Evolutionary conservation across 2,888 invertebrate genomes (phyloP).

Genomic region (Cordylochernes scorpioides): DNA sequence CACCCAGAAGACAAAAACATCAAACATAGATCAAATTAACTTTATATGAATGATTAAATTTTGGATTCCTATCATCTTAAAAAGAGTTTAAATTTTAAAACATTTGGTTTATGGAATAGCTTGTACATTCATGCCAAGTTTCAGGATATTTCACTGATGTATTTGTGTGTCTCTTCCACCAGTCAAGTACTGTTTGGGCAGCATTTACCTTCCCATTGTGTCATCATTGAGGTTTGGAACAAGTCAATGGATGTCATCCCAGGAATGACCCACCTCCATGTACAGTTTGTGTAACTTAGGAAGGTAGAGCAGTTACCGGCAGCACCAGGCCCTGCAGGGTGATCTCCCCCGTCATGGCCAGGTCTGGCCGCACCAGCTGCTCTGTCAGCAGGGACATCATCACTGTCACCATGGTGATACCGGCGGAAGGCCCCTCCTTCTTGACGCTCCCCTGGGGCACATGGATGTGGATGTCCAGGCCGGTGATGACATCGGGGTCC

Average conservation of each 20-base stretch:
- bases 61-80: background rate
- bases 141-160: too few relatives aligned
- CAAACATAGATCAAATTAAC: too few relatives aligned
- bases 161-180: too few relatives aligned
- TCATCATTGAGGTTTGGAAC: too few relatives aligned
- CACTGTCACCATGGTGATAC: conserved; percentile 6
- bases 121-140: too few relatives aligned
- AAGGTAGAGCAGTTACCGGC: conserved; percentile 10
- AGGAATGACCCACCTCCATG: too few relatives aligned
- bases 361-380: conserved; percentile 2
- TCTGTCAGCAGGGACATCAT: conserved; percentile 2
- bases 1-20: too few relatives aligned
- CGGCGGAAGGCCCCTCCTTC: conserved; percentile 9
- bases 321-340: conserved; percentile 9
- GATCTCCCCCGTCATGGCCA: conserved; percentile 14
- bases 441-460: conserved; percentile 10
- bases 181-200: too few relatives aligned
- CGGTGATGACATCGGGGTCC: background rate
- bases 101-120: conserved; percentile 1
- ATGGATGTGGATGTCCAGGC: conserved; percentile 7
- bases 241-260: too few relatives aligned
- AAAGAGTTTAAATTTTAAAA: background rate
- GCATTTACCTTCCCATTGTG: too few relatives aligned
- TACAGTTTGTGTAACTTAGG: too few relatives aligned
- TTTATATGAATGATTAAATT: background rate